Conservation (phyloP, 1,140 invertebrate species). For the Alviniconcha marisindica region DNA sequence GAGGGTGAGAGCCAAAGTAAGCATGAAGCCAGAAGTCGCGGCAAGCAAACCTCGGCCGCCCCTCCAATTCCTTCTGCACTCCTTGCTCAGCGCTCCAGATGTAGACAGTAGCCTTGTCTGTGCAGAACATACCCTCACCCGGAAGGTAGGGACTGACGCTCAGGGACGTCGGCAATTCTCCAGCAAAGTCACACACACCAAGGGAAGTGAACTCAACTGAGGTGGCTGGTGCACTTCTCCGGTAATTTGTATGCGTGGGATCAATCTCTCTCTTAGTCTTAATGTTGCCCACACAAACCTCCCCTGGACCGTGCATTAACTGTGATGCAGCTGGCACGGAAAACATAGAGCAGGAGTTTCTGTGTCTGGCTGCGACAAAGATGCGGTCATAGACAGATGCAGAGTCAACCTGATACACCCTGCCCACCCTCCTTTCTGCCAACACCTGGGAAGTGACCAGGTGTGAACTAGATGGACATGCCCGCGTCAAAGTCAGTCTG, state of each 20-base stretch:
- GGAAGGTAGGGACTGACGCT: background rate
- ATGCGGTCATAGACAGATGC: background rate
- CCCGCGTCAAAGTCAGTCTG: background rate
- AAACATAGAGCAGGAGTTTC: background rate
- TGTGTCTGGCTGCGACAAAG: background rate
- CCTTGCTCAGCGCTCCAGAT: slow-evolving; percentile 1
- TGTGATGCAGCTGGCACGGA: background rate
- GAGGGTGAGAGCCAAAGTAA: background rate
- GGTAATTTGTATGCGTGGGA: no score
- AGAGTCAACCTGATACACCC: slow-evolving; percentile 10
- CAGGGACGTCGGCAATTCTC: background rate
- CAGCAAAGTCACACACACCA: background rate
- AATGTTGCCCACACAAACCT: no score
- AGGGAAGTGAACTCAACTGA: background rate
- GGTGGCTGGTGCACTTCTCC: no score
- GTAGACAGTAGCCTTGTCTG: background rate
- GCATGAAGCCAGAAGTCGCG: background rate
- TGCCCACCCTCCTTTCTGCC: background rate
- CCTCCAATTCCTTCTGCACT: background rate
- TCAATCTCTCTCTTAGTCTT: no score
- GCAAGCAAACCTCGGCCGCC: background rate
- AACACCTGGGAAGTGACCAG: background rate
- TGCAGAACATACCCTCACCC: slow-evolving; percentile 9
- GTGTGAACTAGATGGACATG: background rate
- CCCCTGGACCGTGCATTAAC: no score